Conservation (phyloP, 2,888 invertebrate genomes). For the Brachyptera risi region DNA sequence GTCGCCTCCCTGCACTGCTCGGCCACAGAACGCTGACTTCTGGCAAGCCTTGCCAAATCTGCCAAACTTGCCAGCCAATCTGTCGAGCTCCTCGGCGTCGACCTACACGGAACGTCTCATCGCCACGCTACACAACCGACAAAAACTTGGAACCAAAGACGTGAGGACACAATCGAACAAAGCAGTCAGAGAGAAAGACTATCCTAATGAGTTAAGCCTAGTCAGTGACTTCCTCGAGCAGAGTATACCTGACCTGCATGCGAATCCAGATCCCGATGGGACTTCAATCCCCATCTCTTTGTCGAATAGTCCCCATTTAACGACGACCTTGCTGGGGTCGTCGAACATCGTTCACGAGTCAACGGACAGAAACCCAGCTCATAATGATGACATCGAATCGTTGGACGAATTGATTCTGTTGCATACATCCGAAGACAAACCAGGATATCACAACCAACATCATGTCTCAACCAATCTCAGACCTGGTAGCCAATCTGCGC, state of each 20-base stretch:
- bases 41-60: neutral
- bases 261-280: neutral
- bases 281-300: too few species aligned
- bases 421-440: too few species aligned
- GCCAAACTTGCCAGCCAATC: neutral
- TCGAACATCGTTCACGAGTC: neutral
- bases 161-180: too few species aligned
- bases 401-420: conserved; percentile 7
- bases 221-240: neutral
- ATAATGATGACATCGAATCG: neutral
- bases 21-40: neutral
- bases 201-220: neutral
- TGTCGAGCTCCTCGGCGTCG: neutral
- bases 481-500: too few species aligned
- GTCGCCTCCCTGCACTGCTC: neutral
- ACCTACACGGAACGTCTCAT: conserved; percentile 1
- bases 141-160: neutral
- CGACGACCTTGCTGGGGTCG: neutral
- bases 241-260: neutral
- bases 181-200: neutral
- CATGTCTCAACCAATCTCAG: too few species aligned
- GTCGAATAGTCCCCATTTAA: too few species aligned
- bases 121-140: neutral
- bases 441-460: neutral
- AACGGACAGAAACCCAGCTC: neutral